phyloP scores from a whole-genome alignment of 2,888 invertebrate species.

The Coremacera marginata region DNA sequence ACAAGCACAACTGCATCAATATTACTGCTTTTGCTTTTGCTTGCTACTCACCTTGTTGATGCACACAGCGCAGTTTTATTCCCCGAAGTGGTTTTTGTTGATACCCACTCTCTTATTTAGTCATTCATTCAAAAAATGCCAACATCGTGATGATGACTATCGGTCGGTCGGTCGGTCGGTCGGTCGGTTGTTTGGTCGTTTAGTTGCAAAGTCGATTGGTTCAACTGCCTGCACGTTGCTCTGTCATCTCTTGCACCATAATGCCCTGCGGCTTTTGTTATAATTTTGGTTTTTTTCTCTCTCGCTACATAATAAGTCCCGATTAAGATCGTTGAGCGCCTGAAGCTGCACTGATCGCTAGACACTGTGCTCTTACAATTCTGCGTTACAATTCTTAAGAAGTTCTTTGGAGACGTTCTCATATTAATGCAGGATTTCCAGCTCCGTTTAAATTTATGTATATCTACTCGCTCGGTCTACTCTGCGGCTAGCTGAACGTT shows the following conservation, averaged over 20 bases:
- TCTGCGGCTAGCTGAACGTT: slow-evolving; percentile 1
- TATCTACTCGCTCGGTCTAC: neutral
- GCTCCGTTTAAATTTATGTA: neutral
- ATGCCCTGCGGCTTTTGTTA: neutral
- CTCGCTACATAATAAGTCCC: neutral
- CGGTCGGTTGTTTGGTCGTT: neutral
- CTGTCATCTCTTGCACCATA: neutral
- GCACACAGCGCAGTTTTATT: neutral
- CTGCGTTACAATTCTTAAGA: neutral
- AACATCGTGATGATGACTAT: slow-evolving; percentile 14
- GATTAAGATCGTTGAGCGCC: slow-evolving; percentile 26
- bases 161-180: slow-evolving; percentile 6
- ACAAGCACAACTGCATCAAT: neutral
- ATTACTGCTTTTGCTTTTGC: neutral
- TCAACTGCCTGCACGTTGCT: neutral
- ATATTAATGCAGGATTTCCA: neutral
- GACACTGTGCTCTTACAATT: neutral
- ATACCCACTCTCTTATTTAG: slow-evolving; percentile 23
- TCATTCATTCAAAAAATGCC: slow-evolving; percentile 31
- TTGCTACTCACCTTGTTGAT: neutral
- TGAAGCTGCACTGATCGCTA: slow-evolving; percentile 9
- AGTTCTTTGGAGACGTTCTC: neutral
- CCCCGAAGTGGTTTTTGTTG: slow-evolving; percentile 19
- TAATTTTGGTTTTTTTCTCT: neutral
- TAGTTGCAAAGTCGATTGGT: neutral